These are phyloP conservation scores for Coptodon bakossiorum DNA, from an alignment of 2,113 vertebrate genomes.

Conservation along the genomic window DNA sequence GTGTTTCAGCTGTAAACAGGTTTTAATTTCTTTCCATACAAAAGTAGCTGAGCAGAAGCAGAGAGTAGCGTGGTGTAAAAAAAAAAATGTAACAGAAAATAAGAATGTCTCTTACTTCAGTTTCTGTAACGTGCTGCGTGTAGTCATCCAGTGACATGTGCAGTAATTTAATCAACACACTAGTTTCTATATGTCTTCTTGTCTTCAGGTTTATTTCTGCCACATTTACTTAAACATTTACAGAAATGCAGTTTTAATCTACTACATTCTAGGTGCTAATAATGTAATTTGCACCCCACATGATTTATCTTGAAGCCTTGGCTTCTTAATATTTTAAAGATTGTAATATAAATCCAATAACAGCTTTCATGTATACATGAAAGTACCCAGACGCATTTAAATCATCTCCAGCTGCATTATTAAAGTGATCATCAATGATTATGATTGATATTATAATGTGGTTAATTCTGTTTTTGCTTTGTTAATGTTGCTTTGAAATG, in stretches of 20 bases:
- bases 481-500: background rate
- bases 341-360: background rate
- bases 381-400: fast-evolving
- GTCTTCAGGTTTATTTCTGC: background rate
- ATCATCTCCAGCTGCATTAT: background rate
- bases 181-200: background rate
- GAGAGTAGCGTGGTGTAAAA: background rate
- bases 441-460: background rate
- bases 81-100: background rate
- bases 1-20: background rate
- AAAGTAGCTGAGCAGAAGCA: background rate
- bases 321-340: background rate
- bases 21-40: background rate
- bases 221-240: background rate
- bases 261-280: background rate
- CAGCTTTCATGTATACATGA: fast-evolving
- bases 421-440: background rate
- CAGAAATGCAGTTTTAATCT: background rate
- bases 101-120: background rate
- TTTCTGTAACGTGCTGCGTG: background rate
- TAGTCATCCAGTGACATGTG: background rate
- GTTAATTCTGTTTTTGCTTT: background rate
- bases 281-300: background rate
- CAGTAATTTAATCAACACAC: background rate
- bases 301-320: background rate